A percentile compares a stretch with the other conserved stretches of the same genome.
Evolutionary conservation across 1,140 invertebrate genomes (phyloP).

Genomic region (Polyergus mexicanus): DNA sequence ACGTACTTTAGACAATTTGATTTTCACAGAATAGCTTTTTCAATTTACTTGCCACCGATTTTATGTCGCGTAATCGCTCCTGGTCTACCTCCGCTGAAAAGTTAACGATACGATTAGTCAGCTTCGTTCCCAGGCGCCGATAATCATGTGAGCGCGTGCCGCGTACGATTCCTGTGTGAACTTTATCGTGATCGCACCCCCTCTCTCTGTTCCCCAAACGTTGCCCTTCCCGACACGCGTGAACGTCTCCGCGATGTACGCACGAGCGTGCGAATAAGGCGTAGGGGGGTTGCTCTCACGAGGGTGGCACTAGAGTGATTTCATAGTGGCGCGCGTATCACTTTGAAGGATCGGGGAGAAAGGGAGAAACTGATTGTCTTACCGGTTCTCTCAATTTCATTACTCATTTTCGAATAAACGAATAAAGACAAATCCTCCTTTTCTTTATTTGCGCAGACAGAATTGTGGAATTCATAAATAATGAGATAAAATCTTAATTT

Average conservation of each 20-base stretch:
- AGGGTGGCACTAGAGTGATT: conserved; percentile 77
- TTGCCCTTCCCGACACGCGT: conserved; percentile 59
- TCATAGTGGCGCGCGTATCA: conserved; percentile 79
- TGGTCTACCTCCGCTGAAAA: conserved; percentile 71
- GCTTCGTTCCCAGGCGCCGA: conserved; percentile 81
- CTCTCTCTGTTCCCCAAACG: conserved; percentile 55
- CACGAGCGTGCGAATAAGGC: conserved; percentile 39
- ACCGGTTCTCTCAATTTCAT: conserved; percentile 9
- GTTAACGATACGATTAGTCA: conserved; percentile 84
- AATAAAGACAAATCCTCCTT: neutral
- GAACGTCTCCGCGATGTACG: conserved; percentile 37
- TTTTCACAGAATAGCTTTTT: neutral
- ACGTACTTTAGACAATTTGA: neutral
- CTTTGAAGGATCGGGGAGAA: conserved; percentile 64
- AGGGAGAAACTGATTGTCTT: conserved; percentile 29
- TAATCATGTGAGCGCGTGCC: conserved; percentile 84
- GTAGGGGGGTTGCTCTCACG: conserved; percentile 38
- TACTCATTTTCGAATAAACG: neutral
- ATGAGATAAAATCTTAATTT: neutral
- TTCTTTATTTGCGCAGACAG: neutral
- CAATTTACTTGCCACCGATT: conserved; percentile 28
- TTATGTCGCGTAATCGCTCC: conserved; percentile 45
- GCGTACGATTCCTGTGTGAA: conserved; percentile 84
- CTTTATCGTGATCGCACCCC: conserved; percentile 80
- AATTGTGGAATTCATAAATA: neutral